Percentiles rank a stretch among this genome's conserved stretches.
Evolutionary conservation across 35 echinoderm and acorn worm genomes (phyloP).

Genomic region (Lytechinus pictus): DNA sequence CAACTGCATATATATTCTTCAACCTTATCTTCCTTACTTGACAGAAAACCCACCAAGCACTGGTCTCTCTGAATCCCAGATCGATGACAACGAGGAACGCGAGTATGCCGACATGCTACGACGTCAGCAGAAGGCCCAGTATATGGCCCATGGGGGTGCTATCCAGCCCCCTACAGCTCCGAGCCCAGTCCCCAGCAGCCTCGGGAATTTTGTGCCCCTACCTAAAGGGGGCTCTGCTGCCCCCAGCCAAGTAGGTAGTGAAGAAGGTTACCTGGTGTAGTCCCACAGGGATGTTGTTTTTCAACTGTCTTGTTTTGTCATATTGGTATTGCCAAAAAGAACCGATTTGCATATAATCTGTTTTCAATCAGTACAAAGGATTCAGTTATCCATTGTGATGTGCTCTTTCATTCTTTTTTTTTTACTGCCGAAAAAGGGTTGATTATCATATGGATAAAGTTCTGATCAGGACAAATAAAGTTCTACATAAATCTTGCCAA

Average conservation of each 20-base stretch:
- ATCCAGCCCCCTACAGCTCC: conserved; percentile 58
- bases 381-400: too few species aligned
- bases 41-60: conserved; percentile 35
- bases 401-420: too few species aligned
- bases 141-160: not conserved
- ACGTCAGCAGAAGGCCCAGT: conserved; percentile 64
- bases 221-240: conserved; percentile 42
- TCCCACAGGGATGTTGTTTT: not conserved
- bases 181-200: conserved; percentile 71
- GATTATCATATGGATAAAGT: too few species aligned
- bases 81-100: conserved; percentile 77
- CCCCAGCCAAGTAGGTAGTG: conserved; percentile 65
- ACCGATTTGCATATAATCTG: too few species aligned
- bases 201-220: conserved; percentile 84
- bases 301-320: not conserved
- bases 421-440: too few species aligned
- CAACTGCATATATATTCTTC: not conserved
- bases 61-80: conserved; percentile 63
- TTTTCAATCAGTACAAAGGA: too few species aligned
- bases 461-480: too few species aligned
- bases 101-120: conserved; percentile 78
- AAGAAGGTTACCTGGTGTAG: conserved; percentile 87
- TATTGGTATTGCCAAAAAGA: not conserved
- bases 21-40: not conserved
- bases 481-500: too few species aligned